These are phyloP conservation scores for Rhinichthys klamathensis DNA, from an alignment of 2,113 vertebrate species.

Conservation along the genomic window DNA sequence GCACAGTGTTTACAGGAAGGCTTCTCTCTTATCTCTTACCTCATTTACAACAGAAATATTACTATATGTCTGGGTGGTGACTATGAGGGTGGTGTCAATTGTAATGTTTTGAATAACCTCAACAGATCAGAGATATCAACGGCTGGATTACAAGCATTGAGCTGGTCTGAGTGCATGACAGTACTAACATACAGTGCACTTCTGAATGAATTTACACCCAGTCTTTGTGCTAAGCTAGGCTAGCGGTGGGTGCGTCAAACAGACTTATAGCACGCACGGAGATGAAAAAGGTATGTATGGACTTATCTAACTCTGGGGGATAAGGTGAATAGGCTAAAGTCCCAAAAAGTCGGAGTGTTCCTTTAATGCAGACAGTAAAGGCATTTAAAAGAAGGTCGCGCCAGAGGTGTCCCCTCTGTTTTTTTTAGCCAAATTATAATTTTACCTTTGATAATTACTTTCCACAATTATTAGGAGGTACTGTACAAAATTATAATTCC, in stretches of 20 bases:
- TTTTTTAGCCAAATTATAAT: too few species aligned
- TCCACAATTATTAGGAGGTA: too few species aligned
- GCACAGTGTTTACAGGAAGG: neutral
- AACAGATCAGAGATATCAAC: conserved; percentile 38
- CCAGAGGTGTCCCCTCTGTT: neutral
- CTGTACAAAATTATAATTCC: too few species aligned
- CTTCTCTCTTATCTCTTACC: conserved; percentile 16
- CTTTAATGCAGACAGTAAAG: neutral
- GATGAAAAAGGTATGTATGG: too few species aligned
- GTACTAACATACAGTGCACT: neutral
- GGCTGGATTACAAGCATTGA: conserved; percentile 14
- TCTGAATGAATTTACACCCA: too few species aligned
- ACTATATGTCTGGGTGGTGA: conserved; percentile 14
- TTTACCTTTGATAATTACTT: too few species aligned
- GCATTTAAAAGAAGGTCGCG: neutral
- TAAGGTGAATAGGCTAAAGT: too few species aligned
- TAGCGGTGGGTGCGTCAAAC: too few species aligned
- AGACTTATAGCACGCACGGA: too few species aligned
- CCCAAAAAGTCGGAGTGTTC: too few species aligned
- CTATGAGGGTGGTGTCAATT: neutral
- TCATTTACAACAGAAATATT: conserved; percentile 32
- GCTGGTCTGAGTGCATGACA: conserved; percentile 6
- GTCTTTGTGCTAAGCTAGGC: too few species aligned
- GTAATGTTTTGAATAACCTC: conserved; percentile 27
- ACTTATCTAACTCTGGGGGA: too few species aligned